phyloP scores from a whole-genome alignment of 2,797 vertebrate species.

The Periparus ater region DNA sequence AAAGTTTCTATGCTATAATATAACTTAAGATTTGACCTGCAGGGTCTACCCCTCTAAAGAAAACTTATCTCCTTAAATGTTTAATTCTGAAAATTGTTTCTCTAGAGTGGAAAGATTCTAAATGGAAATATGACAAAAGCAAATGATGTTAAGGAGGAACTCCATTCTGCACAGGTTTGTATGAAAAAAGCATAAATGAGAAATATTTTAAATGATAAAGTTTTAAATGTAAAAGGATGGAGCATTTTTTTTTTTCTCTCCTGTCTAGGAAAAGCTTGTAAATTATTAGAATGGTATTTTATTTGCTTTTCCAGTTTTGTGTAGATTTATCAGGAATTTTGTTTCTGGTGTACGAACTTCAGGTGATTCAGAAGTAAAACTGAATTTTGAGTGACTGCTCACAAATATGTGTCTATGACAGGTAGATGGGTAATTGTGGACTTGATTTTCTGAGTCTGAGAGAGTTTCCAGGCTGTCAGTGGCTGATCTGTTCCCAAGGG shows the following conservation, averaged over 20 bases:
- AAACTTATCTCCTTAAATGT: not conserved
- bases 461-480: no score
- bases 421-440: no score
- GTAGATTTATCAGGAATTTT: not conserved
- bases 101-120: not conserved
- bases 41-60: not conserved
- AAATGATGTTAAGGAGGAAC: not conserved
- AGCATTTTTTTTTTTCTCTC: fast-evolving
- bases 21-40: not conserved
- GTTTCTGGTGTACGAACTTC: not conserved
- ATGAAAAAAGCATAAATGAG: not conserved
- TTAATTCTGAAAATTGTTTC: not conserved
- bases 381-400: not conserved
- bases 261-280: not conserved
- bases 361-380: not conserved
- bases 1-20: not conserved
- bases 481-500: no score
- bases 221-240: not conserved
- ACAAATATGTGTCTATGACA: not conserved
- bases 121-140: not conserved
- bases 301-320: not conserved
- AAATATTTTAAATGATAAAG: not conserved
- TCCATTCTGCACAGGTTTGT: not conserved
- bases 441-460: no score
- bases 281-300: not conserved